Conservation (phyloP, 2,797 vertebrate species). For the Chloroceryle amazona region DNA sequence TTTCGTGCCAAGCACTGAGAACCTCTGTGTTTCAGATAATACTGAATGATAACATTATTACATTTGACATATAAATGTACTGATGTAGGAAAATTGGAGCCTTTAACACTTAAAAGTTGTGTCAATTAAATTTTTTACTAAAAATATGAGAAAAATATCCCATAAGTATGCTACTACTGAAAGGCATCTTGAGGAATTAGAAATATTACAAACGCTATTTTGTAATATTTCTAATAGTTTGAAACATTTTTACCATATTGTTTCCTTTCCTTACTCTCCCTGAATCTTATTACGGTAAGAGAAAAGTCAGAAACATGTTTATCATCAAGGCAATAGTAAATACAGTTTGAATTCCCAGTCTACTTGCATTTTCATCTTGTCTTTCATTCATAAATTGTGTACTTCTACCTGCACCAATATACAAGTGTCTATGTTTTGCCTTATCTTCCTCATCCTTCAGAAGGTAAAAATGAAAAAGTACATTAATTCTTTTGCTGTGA, state of each 20-base stretch:
- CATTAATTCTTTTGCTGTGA: not conserved
- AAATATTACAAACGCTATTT: not conserved
- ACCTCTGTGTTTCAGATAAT: not conserved
- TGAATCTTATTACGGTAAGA: not conserved
- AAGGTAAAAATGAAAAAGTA: not conserved
- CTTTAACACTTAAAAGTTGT: not conserved
- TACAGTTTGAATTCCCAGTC: not conserved
- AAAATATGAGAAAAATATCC: not conserved
- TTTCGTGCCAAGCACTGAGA: not conserved
- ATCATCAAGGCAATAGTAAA: not conserved
- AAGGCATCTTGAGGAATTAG: not conserved
- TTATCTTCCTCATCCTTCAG: not conserved
- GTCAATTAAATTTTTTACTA: not conserved
- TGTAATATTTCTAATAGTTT: not conserved
- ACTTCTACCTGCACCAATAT: not conserved
- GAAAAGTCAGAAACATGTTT: not conserved
- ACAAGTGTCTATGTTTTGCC: not conserved
- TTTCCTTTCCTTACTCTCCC: not conserved
- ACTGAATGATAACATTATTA: not conserved
- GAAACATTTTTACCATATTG: not conserved
- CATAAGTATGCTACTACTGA: not conserved
- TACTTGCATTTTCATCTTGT: not conserved
- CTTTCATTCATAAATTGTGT: not conserved
- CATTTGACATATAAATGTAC: not conserved
- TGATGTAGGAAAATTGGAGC: not conserved